phyloP scores from a whole-genome alignment of 2,888 invertebrate species.

The Trichopoda pennipes region DNA sequence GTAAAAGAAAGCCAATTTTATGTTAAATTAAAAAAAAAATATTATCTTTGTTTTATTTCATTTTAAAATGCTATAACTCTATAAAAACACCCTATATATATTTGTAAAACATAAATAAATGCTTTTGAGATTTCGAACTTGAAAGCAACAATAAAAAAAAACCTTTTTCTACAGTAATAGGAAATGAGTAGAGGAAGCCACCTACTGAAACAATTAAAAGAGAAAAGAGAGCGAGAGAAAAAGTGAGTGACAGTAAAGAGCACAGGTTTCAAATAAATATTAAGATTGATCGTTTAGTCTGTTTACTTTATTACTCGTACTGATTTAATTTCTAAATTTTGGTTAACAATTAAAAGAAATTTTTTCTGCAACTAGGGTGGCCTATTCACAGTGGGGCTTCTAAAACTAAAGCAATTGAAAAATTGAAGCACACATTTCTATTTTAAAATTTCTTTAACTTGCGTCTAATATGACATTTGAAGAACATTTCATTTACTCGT shows the following conservation, averaged over 20 bases:
- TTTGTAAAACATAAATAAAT: too few species aligned
- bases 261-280: conserved; percentile 16
- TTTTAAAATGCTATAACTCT: too few species aligned
- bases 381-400: conserved; percentile 54
- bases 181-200: too few species aligned
- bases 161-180: too few species aligned
- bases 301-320: background rate
- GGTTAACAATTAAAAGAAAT: conserved; percentile 63
- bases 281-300: conserved; percentile 51
- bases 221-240: conserved; percentile 6
- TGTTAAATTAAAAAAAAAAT: too few species aligned
- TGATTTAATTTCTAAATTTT: conserved; percentile 19
- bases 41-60: too few species aligned
- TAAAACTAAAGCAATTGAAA: conserved; percentile 22
- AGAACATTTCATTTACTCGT: conserved; percentile 28
- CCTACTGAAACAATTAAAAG: too few species aligned
- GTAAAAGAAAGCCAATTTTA: too few species aligned
- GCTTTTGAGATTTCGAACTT: too few species aligned
- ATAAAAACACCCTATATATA: too few species aligned
- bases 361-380: conserved; percentile 67
- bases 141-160: too few species aligned
- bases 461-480: conserved; percentile 24
- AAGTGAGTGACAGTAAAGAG: background rate
- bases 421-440: conserved; percentile 22
- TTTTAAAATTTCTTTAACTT: background rate